phyloP scores from a whole-genome alignment of 2,797 vertebrate species.

The Oreonectes daqikongensis region DNA sequence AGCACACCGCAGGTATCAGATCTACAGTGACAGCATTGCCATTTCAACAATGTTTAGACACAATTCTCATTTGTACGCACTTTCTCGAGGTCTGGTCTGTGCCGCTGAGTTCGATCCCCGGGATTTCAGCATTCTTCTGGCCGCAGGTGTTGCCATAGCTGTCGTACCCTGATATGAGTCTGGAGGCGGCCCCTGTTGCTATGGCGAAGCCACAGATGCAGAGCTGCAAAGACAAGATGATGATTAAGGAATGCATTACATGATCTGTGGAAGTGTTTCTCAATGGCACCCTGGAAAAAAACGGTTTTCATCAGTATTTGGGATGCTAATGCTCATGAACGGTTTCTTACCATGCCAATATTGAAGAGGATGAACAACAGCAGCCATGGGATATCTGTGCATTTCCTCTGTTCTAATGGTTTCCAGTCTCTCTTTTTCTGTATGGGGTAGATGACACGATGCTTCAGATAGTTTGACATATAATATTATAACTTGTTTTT shows the following conservation, averaged over 20 bases:
- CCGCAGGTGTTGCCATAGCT: slow-evolving; percentile 98
- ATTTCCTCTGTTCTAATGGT: slow-evolving; percentile 89
- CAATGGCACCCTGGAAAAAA: no score
- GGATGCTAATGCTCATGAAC: no score
- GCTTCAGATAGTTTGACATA: background rate
- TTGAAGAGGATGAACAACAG: slow-evolving; percentile 89
- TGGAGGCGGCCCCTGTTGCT: slow-evolving; percentile 90
- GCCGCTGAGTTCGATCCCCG: slow-evolving; percentile 87
- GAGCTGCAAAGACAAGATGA: slow-evolving; percentile 74
- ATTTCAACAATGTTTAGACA: background rate
- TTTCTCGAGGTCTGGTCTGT: slow-evolving; percentile 86
- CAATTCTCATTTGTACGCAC: slow-evolving; percentile 71
- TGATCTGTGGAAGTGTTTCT: background rate
- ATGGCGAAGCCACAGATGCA: slow-evolving; percentile 93
- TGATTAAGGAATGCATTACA: background rate
- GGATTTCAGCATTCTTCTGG: slow-evolving; percentile 85
- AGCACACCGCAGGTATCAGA: no score
- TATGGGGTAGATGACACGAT: background rate
- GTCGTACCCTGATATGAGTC: slow-evolving; percentile 92
- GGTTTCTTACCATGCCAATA: slow-evolving; percentile 89
- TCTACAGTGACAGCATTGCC: no score
- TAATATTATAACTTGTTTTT: background rate
- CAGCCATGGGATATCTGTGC: slow-evolving; percentile 96
- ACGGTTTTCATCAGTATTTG: no score
- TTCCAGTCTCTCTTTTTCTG: slow-evolving; percentile 88